Evolutionary conservation across 2,797 vertebrate genomes (phyloP).

Genomic region (Gobionotothen gibberifrons): DNA sequence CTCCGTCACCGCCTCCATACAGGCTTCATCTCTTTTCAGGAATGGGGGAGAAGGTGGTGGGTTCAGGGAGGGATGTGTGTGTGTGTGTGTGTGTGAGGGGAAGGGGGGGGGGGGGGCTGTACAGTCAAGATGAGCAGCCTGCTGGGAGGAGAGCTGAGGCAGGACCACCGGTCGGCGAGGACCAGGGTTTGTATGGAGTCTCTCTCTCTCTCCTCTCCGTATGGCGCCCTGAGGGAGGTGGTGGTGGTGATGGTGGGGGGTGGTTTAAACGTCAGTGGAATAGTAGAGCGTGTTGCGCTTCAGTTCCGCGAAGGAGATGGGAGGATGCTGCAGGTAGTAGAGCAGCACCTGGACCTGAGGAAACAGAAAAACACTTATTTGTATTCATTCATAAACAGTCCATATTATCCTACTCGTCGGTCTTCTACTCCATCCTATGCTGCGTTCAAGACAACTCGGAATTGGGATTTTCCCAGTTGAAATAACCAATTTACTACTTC

Average conservation of each 20-base stretch:
- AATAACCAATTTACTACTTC: no score
- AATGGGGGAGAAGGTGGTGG: background rate
- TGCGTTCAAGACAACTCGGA: no score
- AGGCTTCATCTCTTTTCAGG: constrained; percentile 45
- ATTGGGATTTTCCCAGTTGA: no score
- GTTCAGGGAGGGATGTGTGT: constrained; percentile 4
- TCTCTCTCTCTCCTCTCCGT: constrained; percentile 54
- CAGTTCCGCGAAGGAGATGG: constrained; percentile 94
- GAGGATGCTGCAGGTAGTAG: constrained; percentile 97
- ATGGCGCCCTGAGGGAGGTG: constrained; percentile 44
- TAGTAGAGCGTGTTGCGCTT: constrained; percentile 98
- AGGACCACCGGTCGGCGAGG: constrained; percentile 39
- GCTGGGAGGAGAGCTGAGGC: constrained; percentile 57
- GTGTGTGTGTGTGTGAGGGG: background rate
- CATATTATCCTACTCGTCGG: no score
- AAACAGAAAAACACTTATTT: background rate
- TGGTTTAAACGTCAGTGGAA: constrained; percentile 95
- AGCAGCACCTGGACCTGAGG: constrained; percentile 98
- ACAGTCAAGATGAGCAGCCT: constrained; percentile 73
- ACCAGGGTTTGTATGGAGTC: constrained; percentile 48
- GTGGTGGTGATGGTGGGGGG: constrained; percentile 3
- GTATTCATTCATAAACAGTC: background rate
- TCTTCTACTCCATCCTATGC: background rate
- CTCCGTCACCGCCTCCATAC: constrained; percentile 45
- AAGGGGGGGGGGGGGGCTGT: constrained; percentile 45